Evolutionary conservation across 92 coral and sea anemone species (phyloP), one percentile per base, ranked within the genome.

Genomic region (Porites cylindrica): DNA sequence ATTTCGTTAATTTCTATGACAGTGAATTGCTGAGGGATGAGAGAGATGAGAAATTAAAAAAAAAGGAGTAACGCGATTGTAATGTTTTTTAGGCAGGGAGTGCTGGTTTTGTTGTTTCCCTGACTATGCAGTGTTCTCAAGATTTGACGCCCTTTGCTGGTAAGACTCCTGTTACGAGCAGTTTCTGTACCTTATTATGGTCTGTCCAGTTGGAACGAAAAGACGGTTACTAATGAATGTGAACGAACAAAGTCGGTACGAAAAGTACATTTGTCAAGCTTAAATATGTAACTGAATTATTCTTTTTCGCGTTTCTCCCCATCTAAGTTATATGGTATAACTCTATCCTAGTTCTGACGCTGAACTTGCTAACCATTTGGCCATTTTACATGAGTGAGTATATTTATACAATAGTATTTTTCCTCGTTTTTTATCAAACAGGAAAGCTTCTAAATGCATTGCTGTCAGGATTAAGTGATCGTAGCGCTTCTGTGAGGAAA

Each of bases 131-230:
- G 72, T 97, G 99, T 76, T 84, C 91, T 0, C 95, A 89, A 76
- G 98, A 97, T n/a, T 81, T 97, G 60, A 84, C 93, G 11, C 97
- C 98, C 1, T 93, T 81, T 85, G 98, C 99, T 71, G 99, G 98
- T 93, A 20, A 76, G 78, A 21, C 67, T 51, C 10, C 5, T 6
- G 1, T 50, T 10, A 18, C 14, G n/a, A 18, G 66, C 19, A 20
- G 66, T 62, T n/a, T 7, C 13, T 10, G 16, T 0, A 2, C 62
- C 62, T 10, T 58, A 16, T 10, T 16, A 10, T 58, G 10, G 11
- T 58, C 62, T 16, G 11, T 16, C 62, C 11, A 58, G 17, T 16
- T 10, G 4, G 2, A 58, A 58, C 13, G 17, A 58, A 10, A 0
- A 69, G 1, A 18, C 16, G 8, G 74, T 16, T 32, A 69, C n/a